Percentiles rank a stretch among this genome's conserved stretches.
phyloP scores from a whole-genome alignment of 2,113 vertebrate genomes.

The Brachypteracias leptosomus region DNA sequence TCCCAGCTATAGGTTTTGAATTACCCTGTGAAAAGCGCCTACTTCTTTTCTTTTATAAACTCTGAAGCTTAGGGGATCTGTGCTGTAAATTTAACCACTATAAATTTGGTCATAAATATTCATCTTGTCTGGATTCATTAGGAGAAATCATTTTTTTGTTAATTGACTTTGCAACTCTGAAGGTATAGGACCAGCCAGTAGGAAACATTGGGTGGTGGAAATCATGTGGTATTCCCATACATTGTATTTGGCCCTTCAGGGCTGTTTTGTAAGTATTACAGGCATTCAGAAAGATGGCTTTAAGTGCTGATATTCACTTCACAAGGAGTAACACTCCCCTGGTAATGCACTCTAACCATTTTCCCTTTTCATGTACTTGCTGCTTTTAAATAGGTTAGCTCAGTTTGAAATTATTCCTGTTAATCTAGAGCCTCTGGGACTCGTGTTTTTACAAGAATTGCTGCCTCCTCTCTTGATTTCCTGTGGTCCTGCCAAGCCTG shows the following conservation, averaged over 20 bases:
- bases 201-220: background rate
- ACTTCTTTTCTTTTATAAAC: background rate
- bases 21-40: background rate
- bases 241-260: background rate
- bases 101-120: background rate
- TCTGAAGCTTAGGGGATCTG: background rate
- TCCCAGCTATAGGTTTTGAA: background rate
- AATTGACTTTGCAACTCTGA: background rate
- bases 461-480: constrained; percentile 53
- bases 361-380: constrained; percentile 1
- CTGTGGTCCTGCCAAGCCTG: constrained; percentile 38
- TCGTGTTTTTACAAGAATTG: constrained; percentile 45
- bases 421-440: background rate
- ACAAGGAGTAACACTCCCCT: constrained; percentile 41
- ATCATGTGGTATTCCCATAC: background rate
- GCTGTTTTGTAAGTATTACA: background rate
- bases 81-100: background rate
- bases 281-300: constrained; percentile 27
- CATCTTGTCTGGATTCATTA: background rate
- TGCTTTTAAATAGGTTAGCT: constrained; percentile 17
- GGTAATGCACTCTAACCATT: background rate
- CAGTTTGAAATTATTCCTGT: background rate
- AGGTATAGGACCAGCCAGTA: background rate
- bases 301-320: constrained; percentile 41
- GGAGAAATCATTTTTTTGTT: background rate